These are phyloP conservation scores for Tetrapedia diversipes DNA, from an alignment of 2,888 invertebrate species.

Conservation along the genomic window DNA sequence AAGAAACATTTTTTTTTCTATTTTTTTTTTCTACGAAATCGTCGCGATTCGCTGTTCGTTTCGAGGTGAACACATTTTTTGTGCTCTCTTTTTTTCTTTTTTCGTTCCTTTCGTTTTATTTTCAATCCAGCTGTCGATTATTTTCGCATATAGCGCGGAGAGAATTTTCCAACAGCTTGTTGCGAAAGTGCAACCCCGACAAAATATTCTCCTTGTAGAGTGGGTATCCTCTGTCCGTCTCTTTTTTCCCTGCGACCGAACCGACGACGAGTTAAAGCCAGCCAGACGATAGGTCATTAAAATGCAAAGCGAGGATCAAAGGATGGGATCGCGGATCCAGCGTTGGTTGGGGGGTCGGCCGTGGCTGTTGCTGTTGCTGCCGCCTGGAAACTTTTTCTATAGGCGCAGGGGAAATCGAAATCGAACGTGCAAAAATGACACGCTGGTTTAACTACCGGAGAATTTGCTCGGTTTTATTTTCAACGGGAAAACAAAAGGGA, in stretches of 20 bases:
- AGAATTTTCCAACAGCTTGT: conserved; percentile 40
- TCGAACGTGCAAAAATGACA: conserved; percentile 51
- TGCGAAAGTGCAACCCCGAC: conserved; percentile 35
- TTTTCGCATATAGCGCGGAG: conserved; percentile 33
- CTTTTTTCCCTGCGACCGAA: not conserved
- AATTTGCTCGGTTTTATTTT: not conserved
- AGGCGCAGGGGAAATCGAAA: conserved; percentile 55
- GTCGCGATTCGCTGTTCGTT: not conserved
- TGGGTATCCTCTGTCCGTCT: not conserved
- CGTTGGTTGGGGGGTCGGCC: conserved; percentile 27
- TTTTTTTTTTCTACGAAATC: not conserved
- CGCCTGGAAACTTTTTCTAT: conserved; percentile 42
- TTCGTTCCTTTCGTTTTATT: no score
- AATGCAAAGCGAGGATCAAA: conserved; percentile 78
- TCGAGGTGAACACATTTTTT: not conserved
- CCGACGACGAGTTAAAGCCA: conserved; percentile 52
- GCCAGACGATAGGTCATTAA: conserved; percentile 72
- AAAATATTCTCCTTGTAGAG: conserved; percentile 50
- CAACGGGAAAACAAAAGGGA: not conserved
- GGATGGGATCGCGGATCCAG: conserved; percentile 72
- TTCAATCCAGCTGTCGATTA: conserved; percentile 24
- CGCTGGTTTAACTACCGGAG: conserved; percentile 5
- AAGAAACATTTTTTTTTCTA: not conserved
- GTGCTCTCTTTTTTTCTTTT: no score
- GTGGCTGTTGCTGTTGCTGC: conserved; percentile 14